phyloP scores from a whole-genome alignment of 1,140 invertebrate species.

The Hydropsyche tenuis region DNA sequence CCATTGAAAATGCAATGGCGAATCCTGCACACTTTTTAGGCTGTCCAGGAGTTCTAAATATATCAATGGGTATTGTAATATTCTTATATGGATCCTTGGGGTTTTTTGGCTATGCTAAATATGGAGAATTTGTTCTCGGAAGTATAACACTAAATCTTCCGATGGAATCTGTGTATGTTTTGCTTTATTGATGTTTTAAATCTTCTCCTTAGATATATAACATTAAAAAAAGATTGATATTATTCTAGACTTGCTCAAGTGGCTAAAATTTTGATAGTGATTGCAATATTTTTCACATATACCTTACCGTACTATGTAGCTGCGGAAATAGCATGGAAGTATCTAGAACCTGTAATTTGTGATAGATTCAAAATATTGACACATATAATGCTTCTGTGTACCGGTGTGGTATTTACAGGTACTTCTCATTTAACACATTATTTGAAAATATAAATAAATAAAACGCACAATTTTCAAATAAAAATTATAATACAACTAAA shows the following conservation, averaged over 20 bases:
- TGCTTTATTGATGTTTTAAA: background rate
- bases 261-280: constrained; percentile 77
- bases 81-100: constrained; percentile 78
- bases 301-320: constrained; percentile 89
- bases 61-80: constrained; percentile 80
- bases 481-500: too few species aligned
- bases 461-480: too few species aligned
- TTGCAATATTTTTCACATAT: constrained; percentile 83
- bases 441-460: too few species aligned
- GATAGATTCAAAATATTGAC: constrained; percentile 11
- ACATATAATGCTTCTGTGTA: background rate
- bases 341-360: constrained; percentile 53
- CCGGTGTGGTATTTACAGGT: constrained; percentile 29
- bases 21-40: constrained; percentile 81
- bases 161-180: constrained; percentile 64
- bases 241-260: constrained; percentile 64
- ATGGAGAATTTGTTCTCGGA: constrained; percentile 70
- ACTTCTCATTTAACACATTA: too few species aligned
- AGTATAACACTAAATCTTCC: constrained; percentile 79
- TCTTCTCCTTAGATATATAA: constrained; percentile 56
- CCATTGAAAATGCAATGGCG: constrained; percentile 87
- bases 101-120: constrained; percentile 84
- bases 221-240: constrained; percentile 59
- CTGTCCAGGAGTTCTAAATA: constrained; percentile 82
- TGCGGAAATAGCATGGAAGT: constrained; percentile 68